Conservation (phyloP, 2,113 vertebrate genomes). For the Sturnus vulgaris region DNA sequence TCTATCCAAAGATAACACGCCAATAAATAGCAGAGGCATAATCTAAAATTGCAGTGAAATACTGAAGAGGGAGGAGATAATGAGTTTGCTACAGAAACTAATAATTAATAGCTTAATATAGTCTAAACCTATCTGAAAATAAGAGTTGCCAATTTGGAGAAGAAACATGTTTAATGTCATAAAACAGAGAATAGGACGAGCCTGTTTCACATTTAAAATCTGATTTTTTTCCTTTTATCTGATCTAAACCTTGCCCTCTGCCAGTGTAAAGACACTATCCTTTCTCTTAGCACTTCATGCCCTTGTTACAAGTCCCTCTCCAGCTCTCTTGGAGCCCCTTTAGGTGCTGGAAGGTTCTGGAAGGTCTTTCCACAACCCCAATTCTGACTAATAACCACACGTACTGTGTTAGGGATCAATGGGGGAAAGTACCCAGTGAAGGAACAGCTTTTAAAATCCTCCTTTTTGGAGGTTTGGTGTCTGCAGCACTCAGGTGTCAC, state of each 20-base stretch:
- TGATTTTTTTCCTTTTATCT: not conserved
- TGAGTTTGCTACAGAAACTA: not conserved
- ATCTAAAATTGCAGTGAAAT: not conserved
- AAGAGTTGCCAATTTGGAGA: not conserved
- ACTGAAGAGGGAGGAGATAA: not conserved
- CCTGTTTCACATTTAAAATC: not conserved
- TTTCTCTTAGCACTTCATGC: not conserved
- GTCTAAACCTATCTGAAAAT: not conserved
- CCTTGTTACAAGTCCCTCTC: not conserved
- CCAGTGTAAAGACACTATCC: not conserved
- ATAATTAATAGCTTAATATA: not conserved
- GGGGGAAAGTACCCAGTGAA: not conserved
- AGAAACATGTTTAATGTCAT: not conserved
- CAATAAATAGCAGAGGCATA: not conserved
- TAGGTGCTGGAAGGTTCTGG: not conserved
- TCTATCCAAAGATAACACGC: not conserved
- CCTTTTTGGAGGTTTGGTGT: not conserved
- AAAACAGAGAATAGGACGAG: not conserved
- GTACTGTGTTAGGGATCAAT: accelerated
- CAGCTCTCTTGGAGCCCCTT: not conserved
- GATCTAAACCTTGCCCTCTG: not conserved
- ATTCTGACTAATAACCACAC: not conserved
- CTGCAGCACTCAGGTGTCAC: not conserved
- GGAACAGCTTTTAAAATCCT: not conserved
- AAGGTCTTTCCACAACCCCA: not conserved